Percentiles rank a stretch among this genome's conserved stretches.
Conservation (phyloP, 1,140 invertebrate genomes). For the Drosophila cardini region DNA sequence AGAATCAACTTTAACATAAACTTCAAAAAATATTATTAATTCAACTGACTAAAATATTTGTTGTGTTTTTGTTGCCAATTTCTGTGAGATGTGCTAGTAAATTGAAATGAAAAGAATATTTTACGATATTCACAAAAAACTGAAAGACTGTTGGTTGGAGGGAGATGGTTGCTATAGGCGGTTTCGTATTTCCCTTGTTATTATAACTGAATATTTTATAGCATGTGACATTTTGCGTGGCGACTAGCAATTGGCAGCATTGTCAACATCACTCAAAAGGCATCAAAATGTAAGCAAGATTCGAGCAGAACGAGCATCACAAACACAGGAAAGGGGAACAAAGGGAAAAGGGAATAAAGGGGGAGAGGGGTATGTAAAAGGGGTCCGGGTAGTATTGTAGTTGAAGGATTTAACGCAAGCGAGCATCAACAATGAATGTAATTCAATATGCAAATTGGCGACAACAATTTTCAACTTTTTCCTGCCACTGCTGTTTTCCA, state of each 20-base stretch:
- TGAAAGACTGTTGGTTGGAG: background rate
- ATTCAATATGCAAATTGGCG: slow-evolving; percentile 80
- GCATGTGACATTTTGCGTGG: slow-evolving; percentile 54
- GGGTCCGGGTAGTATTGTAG: slow-evolving; percentile 8
- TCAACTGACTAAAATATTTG: too few relatives aligned
- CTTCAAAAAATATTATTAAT: too few relatives aligned
- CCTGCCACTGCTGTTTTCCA: slow-evolving; percentile 28
- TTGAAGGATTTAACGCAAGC: slow-evolving; percentile 48
- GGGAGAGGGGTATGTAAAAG: background rate
- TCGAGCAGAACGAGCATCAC: too few relatives aligned
- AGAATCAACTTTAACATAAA: too few relatives aligned
- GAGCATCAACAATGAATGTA: slow-evolving; percentile 77
- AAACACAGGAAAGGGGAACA: slow-evolving; percentile 24
- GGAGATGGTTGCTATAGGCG: background rate
- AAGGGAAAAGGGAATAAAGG: slow-evolving; percentile 1
- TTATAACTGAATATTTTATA: slow-evolving; percentile 75
- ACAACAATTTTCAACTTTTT: slow-evolving; percentile 73
- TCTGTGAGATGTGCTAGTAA: slow-evolving; percentile 32
- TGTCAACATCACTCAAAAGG: slow-evolving; percentile 67
- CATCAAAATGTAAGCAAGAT: slow-evolving; percentile 50
- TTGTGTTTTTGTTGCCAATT: slow-evolving; percentile 1
- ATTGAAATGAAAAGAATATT: slow-evolving; percentile 27
- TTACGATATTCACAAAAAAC: slow-evolving; percentile 14
- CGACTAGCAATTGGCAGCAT: slow-evolving; percentile 65
- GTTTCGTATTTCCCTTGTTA: slow-evolving; percentile 31